Evolutionary conservation across 2,888 invertebrate genomes (phyloP).

Genomic region (Abrostola triplasia): DNA sequence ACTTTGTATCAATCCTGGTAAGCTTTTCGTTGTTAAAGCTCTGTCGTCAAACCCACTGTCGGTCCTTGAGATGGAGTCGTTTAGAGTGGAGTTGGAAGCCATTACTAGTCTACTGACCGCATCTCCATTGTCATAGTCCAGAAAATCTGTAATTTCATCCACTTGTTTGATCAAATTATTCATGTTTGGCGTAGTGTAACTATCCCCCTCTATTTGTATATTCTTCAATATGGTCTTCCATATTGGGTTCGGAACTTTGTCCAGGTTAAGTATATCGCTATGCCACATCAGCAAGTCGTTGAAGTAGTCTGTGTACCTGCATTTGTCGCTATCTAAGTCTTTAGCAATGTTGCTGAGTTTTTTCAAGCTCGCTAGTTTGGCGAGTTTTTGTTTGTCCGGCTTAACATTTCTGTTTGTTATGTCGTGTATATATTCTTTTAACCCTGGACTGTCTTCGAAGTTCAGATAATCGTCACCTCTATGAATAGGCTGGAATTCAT

Average conservation of each 20-base stretch:
- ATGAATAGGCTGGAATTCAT: neutral
- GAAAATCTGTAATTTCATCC: constrained; percentile 35
- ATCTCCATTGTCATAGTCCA: neutral
- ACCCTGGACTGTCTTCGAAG: neutral
- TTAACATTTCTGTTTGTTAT: neutral
- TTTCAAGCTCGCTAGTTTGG: neutral
- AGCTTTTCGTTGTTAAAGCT: neutral
- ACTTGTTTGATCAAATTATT: constrained; percentile 48
- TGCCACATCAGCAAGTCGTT: constrained; percentile 69
- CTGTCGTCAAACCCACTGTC: neutral
- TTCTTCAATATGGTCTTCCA: constrained; percentile 55
- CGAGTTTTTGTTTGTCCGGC: neutral
- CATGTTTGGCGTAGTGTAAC: constrained; percentile 48
- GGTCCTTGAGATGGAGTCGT: too few species aligned
- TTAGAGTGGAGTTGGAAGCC: neutral
- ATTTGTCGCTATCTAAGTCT: neutral
- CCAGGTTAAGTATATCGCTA: constrained; percentile 63
- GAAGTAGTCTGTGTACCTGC: constrained; percentile 60
- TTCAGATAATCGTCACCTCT: neutral
- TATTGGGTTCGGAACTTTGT: constrained; percentile 45
- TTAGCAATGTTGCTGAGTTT: neutral
- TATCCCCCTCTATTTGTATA: constrained; percentile 20
- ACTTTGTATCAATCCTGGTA: constrained; percentile 18
- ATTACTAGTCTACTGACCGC: neutral
- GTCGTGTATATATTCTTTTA: neutral